A percentile compares a stretch with the other conserved stretches of the same genome.
Conservation (phyloP, 1,140 invertebrate species). For the Chymomyza costata region DNA sequence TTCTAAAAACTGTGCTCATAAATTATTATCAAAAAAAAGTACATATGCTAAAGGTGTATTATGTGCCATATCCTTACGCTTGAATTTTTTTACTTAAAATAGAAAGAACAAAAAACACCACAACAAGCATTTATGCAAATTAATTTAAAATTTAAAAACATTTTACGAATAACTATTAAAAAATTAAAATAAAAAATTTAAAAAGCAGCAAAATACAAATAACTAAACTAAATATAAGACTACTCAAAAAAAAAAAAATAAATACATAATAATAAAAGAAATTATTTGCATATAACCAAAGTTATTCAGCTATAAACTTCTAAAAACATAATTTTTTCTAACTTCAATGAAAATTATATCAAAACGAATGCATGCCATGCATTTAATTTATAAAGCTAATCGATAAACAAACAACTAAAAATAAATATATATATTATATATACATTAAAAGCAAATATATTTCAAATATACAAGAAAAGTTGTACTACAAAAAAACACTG, state of each 20-base stretch:
- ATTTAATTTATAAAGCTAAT: no score
- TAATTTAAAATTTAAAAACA: not conserved
- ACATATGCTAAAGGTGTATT: constrained; percentile 62
- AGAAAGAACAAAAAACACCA: not conserved
- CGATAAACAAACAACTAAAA: constrained; percentile 37
- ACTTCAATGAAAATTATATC: constrained; percentile 23
- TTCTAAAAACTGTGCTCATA: constrained; percentile 23
- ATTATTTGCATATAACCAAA: constrained; percentile 15
- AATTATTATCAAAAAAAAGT: constrained; percentile 35
- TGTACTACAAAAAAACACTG: constrained; percentile 19
- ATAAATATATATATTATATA: constrained; percentile 31
- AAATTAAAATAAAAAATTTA: constrained; percentile 3
- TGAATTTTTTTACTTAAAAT: constrained; percentile 59
- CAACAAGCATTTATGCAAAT: not conserved
- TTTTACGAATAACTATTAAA: constrained; percentile 3
- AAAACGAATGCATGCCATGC: constrained; percentile 65
- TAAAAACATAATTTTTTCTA: constrained; percentile 45
- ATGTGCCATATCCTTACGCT: constrained; percentile 70
- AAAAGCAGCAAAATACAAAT: constrained; percentile 10
- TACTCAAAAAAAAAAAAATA: constrained; percentile 1
- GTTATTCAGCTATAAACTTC: constrained; percentile 24
- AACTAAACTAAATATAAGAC: constrained; percentile 24
- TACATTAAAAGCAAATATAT: constrained; percentile 9
- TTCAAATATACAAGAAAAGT: constrained; percentile 8
- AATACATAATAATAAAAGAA: not conserved